Conservation (phyloP, 2,888 invertebrate species). For the Bembecia ichneumoniformis region DNA sequence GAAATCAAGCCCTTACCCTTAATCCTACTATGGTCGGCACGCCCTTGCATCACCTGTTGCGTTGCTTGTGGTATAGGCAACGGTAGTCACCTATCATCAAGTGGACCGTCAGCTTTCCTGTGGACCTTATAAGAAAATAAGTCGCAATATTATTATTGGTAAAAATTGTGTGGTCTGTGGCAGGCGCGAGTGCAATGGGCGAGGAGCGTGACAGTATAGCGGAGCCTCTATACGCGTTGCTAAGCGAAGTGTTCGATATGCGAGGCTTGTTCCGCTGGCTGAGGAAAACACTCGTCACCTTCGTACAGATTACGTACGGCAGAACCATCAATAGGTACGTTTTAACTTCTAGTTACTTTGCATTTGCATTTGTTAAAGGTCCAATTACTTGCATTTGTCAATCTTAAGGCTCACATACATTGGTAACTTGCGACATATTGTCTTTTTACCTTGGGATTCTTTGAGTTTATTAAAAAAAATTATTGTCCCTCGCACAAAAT, state of each 20-base stretch:
- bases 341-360: slow-evolving; percentile 7
- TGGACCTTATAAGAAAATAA: too few species aligned
- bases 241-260: slow-evolving; percentile 93
- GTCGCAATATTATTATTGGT: too few species aligned
- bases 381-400: slow-evolving; percentile 6
- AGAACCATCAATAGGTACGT: slow-evolving; percentile 86
- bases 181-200: slow-evolving; percentile 57
- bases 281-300: slow-evolving; percentile 87
- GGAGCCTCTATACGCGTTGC: slow-evolving; percentile 88
- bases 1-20: too few species aligned
- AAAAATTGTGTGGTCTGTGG: too few species aligned
- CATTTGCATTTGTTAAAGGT: too few species aligned
- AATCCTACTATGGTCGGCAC: too few species aligned
- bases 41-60: background rate
- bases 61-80: background rate
- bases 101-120: background rate
- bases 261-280: slow-evolving; percentile 91
- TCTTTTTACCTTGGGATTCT: too few species aligned
- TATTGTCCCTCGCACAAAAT: too few species aligned
- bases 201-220: slow-evolving; percentile 89
- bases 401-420: too few species aligned
- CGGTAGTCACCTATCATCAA: too few species aligned
- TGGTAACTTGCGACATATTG: too few species aligned
- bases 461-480: too few species aligned
- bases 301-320: slow-evolving; percentile 94